phyloP scores from a whole-genome alignment of 2,888 invertebrate genomes.

The Aradus depressus region DNA sequence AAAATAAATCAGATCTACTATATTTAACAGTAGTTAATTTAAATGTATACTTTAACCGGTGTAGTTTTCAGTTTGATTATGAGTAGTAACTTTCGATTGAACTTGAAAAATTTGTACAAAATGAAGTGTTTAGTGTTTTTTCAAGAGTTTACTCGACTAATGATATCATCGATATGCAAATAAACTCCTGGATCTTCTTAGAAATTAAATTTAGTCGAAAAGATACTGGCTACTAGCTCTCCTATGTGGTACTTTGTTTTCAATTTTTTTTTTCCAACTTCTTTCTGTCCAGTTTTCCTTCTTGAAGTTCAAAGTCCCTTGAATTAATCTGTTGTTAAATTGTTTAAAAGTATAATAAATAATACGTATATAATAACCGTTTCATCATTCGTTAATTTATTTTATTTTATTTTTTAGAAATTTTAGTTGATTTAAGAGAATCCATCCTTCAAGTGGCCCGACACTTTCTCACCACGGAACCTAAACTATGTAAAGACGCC shows the following conservation, averaged over 20 bases:
- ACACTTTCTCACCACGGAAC: slow-evolving; percentile 89
- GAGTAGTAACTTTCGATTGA: no score
- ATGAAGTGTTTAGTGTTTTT: no score
- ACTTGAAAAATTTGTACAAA: no score
- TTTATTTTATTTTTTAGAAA: slow-evolving; percentile 45
- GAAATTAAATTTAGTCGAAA: neutral
- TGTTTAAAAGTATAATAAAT: neutral
- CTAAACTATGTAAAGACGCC: slow-evolving; percentile 67
- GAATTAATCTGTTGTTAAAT: neutral
- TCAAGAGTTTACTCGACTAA: no score
- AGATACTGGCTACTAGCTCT: neutral
- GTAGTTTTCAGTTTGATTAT: no score
- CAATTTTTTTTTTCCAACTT: neutral
- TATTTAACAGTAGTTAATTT: no score
- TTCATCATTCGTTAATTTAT: neutral
- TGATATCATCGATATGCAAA: no score
- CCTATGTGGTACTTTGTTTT: neutral
- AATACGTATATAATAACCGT: neutral
- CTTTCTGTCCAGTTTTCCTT: neutral
- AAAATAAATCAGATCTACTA: no score
- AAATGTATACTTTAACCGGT: no score
- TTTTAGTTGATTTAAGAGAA: slow-evolving; percentile 93
- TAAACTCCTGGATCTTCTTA: no score
- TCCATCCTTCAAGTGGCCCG: slow-evolving; percentile 86
- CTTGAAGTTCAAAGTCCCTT: neutral